Base-by-base conservation (phyloP, 1,140 invertebrate species). In the Drosophila biarmipes region DNA sequence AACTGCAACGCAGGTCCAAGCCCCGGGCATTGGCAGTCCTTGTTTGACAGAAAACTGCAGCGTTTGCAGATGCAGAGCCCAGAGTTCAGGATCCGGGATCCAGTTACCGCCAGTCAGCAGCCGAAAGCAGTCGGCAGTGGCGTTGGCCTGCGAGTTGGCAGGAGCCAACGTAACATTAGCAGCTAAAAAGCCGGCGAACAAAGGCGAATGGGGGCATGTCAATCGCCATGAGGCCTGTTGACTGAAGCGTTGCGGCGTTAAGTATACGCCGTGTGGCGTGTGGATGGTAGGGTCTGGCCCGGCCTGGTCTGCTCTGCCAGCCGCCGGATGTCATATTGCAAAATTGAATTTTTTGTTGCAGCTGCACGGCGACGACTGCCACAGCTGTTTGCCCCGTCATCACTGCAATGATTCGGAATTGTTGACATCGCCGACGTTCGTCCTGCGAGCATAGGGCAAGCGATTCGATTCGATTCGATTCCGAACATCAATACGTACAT, bases 391-490 rank as follows among this genome's bases (percentile, higher is more conserved):
- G 84, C 78, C 75, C 78, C 84, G 82, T 87, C 82, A 87, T 87
- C 84, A 82, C 48, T 75, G 82, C 82, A 67, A 87, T 87, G 84
- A 82, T 87, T 89, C 82, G 82, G 82, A 82, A 87, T 82, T 89
- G 82, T 87, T 85, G 81, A 86, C 81, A 86, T 86, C 75, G 52
- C 31, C 38, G 35, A 55, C 59, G 61, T 73, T 31, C 42, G 57
- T 53, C 69, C 53, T 35, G 69, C 62, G 21, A 31, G 48, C 66
- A 71, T 8, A 27, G 31, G 64, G 63, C 45, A 67, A 67, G 45
- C 46, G 58, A 29, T 64, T 29, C 35, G 45, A 51, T 73, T 37
- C 54, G 43, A 35, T 66, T 43, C 42, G 42, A 45, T 55, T 34
- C 49, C 15, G 49, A 37, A 73, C 27, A 68, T 40, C 66, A 43